phyloP scores from a whole-genome alignment of 2,113 vertebrate species.

The Tragelaphus buxtoni region DNA sequence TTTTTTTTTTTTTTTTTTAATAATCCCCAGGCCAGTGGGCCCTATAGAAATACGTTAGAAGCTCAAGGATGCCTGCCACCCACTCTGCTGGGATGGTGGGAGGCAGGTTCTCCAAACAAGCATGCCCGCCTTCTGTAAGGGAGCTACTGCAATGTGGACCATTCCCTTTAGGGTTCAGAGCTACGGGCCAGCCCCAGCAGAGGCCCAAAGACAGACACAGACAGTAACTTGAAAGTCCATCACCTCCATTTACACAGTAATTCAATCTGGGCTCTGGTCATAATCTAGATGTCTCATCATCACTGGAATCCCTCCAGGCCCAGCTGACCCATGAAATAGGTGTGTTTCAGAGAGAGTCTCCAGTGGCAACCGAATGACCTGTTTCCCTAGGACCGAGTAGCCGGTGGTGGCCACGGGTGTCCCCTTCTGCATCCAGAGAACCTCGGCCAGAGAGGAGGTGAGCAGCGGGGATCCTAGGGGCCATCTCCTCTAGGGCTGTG shows the following conservation, averaged over 20 bases:
- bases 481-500: neutral
- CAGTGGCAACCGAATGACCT: neutral
- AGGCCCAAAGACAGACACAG: neutral
- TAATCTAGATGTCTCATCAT: neutral
- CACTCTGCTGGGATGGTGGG: neutral
- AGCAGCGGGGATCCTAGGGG: too few relatives aligned
- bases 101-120: too few relatives aligned
- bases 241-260: too few relatives aligned
- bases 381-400: neutral
- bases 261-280: neutral
- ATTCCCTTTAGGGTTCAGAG: neutral
- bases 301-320: neutral
- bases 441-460: fast-evolving
- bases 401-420: fast-evolving
- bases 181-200: too few relatives aligned
- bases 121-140: fast-evolving
- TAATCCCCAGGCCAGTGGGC: neutral
- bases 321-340: fast-evolving
- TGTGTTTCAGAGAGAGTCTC: neutral
- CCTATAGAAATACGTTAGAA: neutral
- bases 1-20: neutral
- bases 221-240: fast-evolving
- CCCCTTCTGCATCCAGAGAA: neutral
- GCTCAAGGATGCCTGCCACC: fast-evolving
- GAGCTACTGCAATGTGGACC: fast-evolving